phyloP scores from a whole-genome alignment of 2,888 invertebrate genomes.

The Napeogenes sylphis region DNA sequence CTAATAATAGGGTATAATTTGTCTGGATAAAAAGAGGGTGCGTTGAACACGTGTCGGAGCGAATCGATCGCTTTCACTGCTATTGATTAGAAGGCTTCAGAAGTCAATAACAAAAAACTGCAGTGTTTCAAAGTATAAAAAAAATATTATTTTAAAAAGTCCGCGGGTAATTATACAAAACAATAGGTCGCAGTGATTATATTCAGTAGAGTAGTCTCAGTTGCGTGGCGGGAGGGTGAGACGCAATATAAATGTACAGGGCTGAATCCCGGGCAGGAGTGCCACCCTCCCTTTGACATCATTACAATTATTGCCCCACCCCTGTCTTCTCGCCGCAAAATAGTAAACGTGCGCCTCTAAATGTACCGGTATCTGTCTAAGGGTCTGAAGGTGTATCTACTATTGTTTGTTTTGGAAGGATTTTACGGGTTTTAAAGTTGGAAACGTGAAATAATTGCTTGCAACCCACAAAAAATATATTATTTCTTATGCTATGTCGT shows the following conservation, averaged over 20 bases:
- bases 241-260: constrained; percentile 58
- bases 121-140: background rate
- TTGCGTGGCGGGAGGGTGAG: constrained; percentile 50
- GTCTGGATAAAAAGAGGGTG: constrained; percentile 20
- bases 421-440: background rate
- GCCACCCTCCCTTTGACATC: constrained; percentile 60
- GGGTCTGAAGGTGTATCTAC: constrained; percentile 12
- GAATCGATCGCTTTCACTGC: background rate
- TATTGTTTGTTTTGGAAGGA: constrained; percentile 11
- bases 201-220: constrained; percentile 63
- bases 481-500: background rate
- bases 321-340: constrained; percentile 44
- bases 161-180: constrained; percentile 52
- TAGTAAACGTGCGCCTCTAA: constrained; percentile 39
- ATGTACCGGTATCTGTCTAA: constrained; percentile 42
- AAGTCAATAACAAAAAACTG: constrained; percentile 1
- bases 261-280: constrained; percentile 37
- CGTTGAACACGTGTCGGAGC: background rate
- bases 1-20: constrained; percentile 21
- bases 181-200: constrained; percentile 63
- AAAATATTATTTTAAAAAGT: constrained; percentile 34
- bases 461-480: too few relatives aligned
- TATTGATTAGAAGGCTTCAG: constrained; percentile 11
- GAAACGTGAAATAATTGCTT: background rate
- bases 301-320: constrained; percentile 62